Conservation (phyloP, 2,113 vertebrate species). For the Promerops cafer region DNA sequence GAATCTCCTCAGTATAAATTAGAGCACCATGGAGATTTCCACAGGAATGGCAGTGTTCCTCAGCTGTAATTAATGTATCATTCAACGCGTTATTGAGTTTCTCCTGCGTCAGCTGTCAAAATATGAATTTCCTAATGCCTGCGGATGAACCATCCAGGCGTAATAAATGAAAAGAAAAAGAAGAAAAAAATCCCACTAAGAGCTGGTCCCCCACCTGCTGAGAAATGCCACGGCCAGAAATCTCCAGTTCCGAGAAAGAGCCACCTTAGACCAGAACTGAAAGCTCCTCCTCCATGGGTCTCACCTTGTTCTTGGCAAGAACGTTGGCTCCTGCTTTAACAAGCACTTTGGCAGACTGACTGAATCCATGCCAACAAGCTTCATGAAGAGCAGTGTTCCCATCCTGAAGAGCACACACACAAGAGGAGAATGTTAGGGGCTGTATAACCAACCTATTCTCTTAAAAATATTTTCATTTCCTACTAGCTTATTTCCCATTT, state of each 20-base stretch:
- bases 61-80: not conserved
- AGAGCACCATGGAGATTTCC: not conserved
- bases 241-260: not conserved
- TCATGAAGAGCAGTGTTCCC: slow-evolving; percentile 94
- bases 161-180: not conserved
- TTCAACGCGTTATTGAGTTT: not conserved
- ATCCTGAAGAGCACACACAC: slow-evolving; percentile 71
- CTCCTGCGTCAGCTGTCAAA: not conserved
- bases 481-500: not conserved
- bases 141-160: not conserved
- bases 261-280: not conserved
- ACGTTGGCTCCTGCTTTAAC: slow-evolving; percentile 94
- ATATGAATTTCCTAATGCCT: not conserved
- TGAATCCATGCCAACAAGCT: slow-evolving; percentile 95
- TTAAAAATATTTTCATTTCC: not conserved
- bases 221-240: not conserved
- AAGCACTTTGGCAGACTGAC: slow-evolving; percentile 90
- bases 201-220: not conserved
- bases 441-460: not conserved
- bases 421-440: not conserved
- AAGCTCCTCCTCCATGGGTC: slow-evolving; percentile 22
- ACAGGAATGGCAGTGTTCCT: not conserved
- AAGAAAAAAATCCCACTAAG: not conserved
- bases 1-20: not conserved
- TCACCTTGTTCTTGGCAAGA: slow-evolving; percentile 95